Evolutionary conservation across 2,888 invertebrate genomes (phyloP), one percentile per base, ranked within the genome.

Genomic region (Clivina fossor): DNA sequence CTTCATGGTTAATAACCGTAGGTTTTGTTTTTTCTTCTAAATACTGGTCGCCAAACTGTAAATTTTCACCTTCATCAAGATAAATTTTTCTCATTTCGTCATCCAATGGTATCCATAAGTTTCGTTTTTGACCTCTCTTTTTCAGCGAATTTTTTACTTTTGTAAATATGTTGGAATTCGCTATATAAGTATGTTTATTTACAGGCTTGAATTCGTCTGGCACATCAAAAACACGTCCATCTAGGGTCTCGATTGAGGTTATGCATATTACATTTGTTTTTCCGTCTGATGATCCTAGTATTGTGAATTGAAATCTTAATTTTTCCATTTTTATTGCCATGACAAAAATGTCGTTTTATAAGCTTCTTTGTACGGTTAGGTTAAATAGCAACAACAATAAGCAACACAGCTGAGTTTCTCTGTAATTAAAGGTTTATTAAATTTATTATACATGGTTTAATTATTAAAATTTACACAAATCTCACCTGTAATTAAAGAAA

Each of bases 11-110:
- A 35, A 35, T 35, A 35, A 16, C 35, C 13, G 35, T 35, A 35
- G 35, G 35, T 13, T 2, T 13, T 35, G 24, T 5, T 41, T 41
- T 41, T 41, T 4, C 44, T 28, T 44, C 30, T 44, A 44, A 30
- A 44, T 44, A 44, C 16, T 44, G 30, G 44, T 44, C 30, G n/a
- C 28, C 44, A 30, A 44, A 44, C 16, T 44, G 44, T 28, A 44
- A 28, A 44, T 44, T 44, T 44, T 28, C 44, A 30, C 44, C 28
- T 8, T 44, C 44, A 44, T 44, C 44, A 28, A 44, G 30, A n/a
- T 44, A 44, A 9, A 44, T 44, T 44, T 44, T 16, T 16, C 30
- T 44, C 30, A 44, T 28, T 44, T 26, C 44, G 15, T 44, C 16
- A 44, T 13, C 30, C 28, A 44, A 8, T 44, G 28, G 41, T 20